A percentile compares a stretch with the other conserved stretches of the same genome.
Conservation (phyloP, 2,888 invertebrate species). For the Endotricha flammealis region DNA sequence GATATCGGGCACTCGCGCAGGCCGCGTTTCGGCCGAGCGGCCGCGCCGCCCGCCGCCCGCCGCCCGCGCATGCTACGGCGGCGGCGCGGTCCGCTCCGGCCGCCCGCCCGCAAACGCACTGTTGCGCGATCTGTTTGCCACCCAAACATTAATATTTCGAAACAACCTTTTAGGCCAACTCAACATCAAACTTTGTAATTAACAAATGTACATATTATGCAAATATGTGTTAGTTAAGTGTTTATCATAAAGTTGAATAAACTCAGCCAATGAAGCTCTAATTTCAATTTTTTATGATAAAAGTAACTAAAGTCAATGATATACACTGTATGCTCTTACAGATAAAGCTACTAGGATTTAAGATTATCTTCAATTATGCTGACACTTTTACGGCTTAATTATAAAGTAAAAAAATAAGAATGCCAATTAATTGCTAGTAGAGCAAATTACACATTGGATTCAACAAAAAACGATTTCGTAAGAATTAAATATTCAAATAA, state of each 20-base stretch:
- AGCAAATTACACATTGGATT: neutral
- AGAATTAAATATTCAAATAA: neutral
- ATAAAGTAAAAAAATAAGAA: no score
- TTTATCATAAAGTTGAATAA: constrained; percentile 7
- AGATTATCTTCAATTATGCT: no score
- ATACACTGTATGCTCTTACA: no score
- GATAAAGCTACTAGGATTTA: no score
- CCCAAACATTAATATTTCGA: constrained; percentile 46
- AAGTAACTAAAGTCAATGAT: no score
- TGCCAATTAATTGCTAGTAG: neutral
- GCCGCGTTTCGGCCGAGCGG: constrained; percentile 8
- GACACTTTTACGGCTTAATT: no score
- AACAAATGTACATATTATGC: constrained; percentile 9
- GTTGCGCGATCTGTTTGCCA: constrained; percentile 41
- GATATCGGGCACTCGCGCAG: constrained; percentile 7
- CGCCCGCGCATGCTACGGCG: no score
- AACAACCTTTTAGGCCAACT: constrained; percentile 45
- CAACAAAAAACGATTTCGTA: neutral
- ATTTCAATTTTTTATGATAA: no score
- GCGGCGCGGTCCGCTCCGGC: constrained; percentile 12
- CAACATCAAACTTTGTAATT: constrained; percentile 21
- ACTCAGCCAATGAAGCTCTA: constrained; percentile 4
- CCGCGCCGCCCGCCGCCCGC: constrained; percentile 14
- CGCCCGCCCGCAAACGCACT: constrained; percentile 25
- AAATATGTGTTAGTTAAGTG: no score